Conservation (phyloP, 1,140 invertebrate genomes). For the Lucilia sericata region DNA sequence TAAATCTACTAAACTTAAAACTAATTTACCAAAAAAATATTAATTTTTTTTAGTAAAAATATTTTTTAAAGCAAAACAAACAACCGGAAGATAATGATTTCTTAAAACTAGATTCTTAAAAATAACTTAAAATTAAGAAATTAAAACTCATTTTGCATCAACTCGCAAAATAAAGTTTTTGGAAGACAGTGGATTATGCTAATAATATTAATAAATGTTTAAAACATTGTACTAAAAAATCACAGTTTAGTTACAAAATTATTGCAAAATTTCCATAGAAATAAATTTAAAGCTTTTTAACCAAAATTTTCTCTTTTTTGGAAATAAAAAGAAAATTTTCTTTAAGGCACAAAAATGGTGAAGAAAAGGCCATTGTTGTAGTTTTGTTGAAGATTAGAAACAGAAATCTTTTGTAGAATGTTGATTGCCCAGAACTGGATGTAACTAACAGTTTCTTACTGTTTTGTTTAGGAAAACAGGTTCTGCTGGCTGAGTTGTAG, state of each 20-base stretch:
- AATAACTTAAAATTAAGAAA: too few species aligned
- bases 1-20: neutral
- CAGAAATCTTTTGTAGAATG: neutral
- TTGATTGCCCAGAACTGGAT: too few species aligned
- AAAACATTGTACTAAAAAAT: neutral
- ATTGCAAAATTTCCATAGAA: neutral
- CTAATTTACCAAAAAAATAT: conserved; percentile 22
- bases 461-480: too few species aligned
- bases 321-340: too few species aligned
- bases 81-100: conserved; percentile 15
- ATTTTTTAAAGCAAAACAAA: conserved; percentile 42
- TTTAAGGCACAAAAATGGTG: too few species aligned
- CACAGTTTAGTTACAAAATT: conserved; percentile 20
- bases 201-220: neutral
- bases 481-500: neutral
- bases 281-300: conserved; percentile 5
- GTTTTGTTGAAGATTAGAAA: too few species aligned
- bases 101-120: neutral
- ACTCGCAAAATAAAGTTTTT: neutral
- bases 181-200: neutral
- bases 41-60: conserved; percentile 3
- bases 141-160: neutral
- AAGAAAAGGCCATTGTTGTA: too few species aligned
- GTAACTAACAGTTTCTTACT: too few species aligned
- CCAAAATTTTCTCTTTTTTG: neutral